phyloP scores from a whole-genome alignment of 1,140 invertebrate species.

The Drosophila bifasciata region DNA sequence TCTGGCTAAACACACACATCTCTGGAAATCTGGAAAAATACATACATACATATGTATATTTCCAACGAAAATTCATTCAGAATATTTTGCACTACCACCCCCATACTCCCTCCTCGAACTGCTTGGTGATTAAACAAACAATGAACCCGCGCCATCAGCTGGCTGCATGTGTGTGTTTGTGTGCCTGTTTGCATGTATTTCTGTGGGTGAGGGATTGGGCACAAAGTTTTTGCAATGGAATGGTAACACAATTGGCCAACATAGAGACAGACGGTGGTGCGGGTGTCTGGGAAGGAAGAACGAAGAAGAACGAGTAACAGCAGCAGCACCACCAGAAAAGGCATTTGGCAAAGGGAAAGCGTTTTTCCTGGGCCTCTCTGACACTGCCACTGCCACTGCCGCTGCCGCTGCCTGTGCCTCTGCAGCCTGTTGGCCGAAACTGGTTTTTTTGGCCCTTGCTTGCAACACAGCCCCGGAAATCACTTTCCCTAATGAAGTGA shows the following conservation, averaged over 20 bases:
- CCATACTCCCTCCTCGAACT: background rate
- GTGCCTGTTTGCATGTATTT: background rate
- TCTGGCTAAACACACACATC: too few species aligned
- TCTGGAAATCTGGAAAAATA: too few species aligned
- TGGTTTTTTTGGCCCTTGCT: conserved; percentile 38
- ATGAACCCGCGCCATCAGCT: conserved; percentile 54
- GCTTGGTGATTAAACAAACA: conserved; percentile 59
- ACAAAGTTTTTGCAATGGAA: conserved; percentile 40
- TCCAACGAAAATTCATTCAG: too few species aligned
- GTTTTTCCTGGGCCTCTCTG: conserved; percentile 15
- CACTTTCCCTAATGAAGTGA: conserved; percentile 57
- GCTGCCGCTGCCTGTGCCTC: too few species aligned
- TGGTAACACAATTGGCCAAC: conserved; percentile 27
- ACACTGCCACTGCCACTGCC: background rate
- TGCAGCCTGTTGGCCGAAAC: conserved; percentile 12
- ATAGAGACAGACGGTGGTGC: background rate
- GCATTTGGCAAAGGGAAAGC: conserved; percentile 38
- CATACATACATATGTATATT: too few species aligned
- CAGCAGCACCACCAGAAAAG: background rate
- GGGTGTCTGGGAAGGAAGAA: too few species aligned
- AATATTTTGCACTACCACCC: too few species aligned
- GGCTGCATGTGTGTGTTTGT: conserved; percentile 11
- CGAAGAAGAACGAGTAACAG: conserved; percentile 1
- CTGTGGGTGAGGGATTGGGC: conserved; percentile 28
- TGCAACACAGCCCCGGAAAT: conserved; percentile 33